Percentiles rank a stretch among this genome's conserved stretches.
Evolutionary conservation across 2,888 invertebrate genomes (phyloP).

Genomic region (Parapristionchus giblindavisi): DNA sequence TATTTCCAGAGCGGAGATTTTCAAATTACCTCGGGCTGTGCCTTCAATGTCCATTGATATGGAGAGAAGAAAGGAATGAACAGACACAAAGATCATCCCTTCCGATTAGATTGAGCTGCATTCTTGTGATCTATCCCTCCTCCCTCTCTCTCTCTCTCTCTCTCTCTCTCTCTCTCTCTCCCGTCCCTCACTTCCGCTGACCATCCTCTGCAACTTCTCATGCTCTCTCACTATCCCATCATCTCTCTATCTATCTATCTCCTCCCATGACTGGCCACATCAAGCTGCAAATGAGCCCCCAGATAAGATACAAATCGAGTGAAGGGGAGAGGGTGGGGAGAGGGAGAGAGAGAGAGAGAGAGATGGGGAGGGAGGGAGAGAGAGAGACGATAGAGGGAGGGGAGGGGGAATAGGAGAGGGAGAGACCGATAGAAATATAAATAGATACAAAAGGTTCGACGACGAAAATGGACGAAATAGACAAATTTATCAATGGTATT

Average conservation of each 20-base stretch:
- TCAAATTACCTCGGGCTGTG: background rate
- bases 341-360: background rate
- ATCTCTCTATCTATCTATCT: too few species aligned
- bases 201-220: too few species aligned
- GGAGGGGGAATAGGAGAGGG: background rate
- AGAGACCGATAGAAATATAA: constrained; percentile 10
- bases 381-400: background rate
- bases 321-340: background rate
- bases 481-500: too few species aligned
- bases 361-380: background rate
- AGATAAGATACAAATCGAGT: too few species aligned
- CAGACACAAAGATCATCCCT: too few species aligned
- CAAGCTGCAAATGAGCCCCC: too few species aligned
- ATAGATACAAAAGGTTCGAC: too few species aligned
- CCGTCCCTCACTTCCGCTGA: too few species aligned
- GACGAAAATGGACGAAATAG: too few species aligned
- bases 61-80: background rate
- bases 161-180: background rate
- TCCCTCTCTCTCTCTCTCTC: background rate
- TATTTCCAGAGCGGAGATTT: background rate
- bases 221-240: too few species aligned
- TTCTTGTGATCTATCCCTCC: background rate
- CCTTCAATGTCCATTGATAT: constrained; percentile 1
- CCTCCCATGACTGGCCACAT: too few species aligned
- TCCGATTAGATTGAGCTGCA: too few species aligned